Evolutionary conservation across 2,797 vertebrate genomes (phyloP), one percentile per base, ranked within the genome.

Genomic region (Psittacula echo): DNA sequence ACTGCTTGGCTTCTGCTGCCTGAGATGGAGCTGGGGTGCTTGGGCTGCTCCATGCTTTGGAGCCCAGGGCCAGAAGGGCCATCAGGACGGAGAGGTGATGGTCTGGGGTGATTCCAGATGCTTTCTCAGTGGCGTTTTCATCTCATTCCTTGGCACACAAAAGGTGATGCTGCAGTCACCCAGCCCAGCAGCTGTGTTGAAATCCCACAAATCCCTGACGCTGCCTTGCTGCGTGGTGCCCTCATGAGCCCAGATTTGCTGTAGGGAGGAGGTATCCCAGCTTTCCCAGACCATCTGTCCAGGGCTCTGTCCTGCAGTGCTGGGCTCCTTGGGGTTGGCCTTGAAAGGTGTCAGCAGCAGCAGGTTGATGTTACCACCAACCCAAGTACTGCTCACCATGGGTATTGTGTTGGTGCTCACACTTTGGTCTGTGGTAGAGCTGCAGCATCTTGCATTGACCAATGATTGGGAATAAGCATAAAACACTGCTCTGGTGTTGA

Each of bases 331-430:
- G 32, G 41, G 34, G 9, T 26, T 86, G 72, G 18, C n/a, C 39
- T 60, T 3, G 4, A 4, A 11, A 37, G 48, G 10, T 13, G 9
- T 9, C 0, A 4, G 41, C 11, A 47, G 60, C 5, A 3, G 34
- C 2, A 8, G 56, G 16, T 70, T 1, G 1, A 13, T 45, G 64
- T 83, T 44, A 8, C 24, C 23, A 2, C 41, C 24, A 9, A 50
- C 56, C 26, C 5, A 4, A 27, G 51, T 45, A 4, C 44, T 47
- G 50, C 19, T 1, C 4, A 32, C 51, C 16, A 2, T 12, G 51
- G 45, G 5, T 1, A 0, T 58, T 45, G 13, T 32, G 41, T 32
- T 70, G 67, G 32, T 44, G 44, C 76, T 68, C 3, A 0, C 1
- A 1, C 66, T 65, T 78, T 21, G 44, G 16, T 24, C 61, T 60